These are phyloP conservation scores for Caranx melampygus DNA, from an alignment of 2,113 vertebrate genomes.

Conservation along the genomic window DNA sequence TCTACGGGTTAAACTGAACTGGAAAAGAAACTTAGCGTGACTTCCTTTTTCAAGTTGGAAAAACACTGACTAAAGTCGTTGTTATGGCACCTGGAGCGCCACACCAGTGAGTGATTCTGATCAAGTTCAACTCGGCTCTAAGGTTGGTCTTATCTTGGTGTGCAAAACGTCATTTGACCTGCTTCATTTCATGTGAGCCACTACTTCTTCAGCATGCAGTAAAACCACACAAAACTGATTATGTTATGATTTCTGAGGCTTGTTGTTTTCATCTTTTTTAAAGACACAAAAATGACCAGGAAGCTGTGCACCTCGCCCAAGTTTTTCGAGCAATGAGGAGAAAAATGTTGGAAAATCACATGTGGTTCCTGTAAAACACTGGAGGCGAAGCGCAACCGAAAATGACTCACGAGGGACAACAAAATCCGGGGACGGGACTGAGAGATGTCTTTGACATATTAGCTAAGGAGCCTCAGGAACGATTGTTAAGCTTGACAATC, in stretches of 20 bases:
- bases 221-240: neutral
- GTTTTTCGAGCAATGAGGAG: conserved; percentile 17
- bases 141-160: neutral
- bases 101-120: conserved; percentile 1
- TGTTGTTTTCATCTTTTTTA: conserved; percentile 30
- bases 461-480: conserved; percentile 45
- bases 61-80: neutral
- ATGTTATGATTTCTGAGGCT: neutral
- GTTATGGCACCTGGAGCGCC: neutral
- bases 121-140: neutral
- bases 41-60: conserved; percentile 72
- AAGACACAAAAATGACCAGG: conserved; percentile 33
- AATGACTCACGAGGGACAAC: conserved; percentile 53
- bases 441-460: conserved; percentile 79
- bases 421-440: conserved; percentile 70
- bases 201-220: neutral
- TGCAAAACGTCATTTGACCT: neutral
- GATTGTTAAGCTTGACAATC: conserved; percentile 79
- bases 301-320: neutral
- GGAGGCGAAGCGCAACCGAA: conserved; percentile 11
- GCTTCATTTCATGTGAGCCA: neutral
- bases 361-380: neutral
- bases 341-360: neutral
- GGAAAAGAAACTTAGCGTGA: conserved; percentile 19
- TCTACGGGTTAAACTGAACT: neutral